Conservation (phyloP, 2,113 vertebrate species). For the Turdus rufiventris region DNA sequence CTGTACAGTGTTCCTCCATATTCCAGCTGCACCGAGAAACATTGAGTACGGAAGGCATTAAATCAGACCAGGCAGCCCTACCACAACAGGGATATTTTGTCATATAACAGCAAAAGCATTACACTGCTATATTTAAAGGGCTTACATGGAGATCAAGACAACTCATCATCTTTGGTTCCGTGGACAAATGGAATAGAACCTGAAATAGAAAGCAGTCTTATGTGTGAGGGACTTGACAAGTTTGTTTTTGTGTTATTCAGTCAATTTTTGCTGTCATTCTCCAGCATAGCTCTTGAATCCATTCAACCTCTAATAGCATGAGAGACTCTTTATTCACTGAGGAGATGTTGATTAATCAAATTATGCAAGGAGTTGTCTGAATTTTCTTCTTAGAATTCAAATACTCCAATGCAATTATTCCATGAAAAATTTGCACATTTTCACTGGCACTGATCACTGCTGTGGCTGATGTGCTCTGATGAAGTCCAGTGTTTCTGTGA, state of each 20-base stretch:
- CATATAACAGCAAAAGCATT: not conserved
- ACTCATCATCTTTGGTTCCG: not conserved
- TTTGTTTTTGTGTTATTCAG: not conserved
- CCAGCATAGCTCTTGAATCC: not conserved
- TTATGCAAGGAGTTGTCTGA: not conserved
- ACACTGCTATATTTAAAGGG: not conserved
- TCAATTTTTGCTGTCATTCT: not conserved
- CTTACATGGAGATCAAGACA: not conserved
- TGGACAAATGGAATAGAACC: not conserved
- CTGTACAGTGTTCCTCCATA: not conserved
- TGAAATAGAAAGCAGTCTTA: not conserved
- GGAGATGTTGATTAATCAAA: constrained; percentile 44
- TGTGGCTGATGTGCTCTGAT: not conserved
- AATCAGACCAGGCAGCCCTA: not conserved
- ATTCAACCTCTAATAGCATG: constrained; percentile 1
- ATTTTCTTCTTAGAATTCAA: constrained; percentile 18
- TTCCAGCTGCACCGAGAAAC: not conserved
- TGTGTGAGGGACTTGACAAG: not conserved
- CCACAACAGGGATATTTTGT: not conserved
- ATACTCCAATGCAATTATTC: not conserved
- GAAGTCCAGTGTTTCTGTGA: not conserved
- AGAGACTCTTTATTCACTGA: constrained; percentile 34
- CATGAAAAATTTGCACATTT: not conserved
- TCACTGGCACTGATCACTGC: not conserved
- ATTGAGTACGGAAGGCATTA: not conserved